These are phyloP conservation scores for Bombyx huttoni DNA, from an alignment of 2,888 invertebrate species.

Conservation along the genomic window DNA sequence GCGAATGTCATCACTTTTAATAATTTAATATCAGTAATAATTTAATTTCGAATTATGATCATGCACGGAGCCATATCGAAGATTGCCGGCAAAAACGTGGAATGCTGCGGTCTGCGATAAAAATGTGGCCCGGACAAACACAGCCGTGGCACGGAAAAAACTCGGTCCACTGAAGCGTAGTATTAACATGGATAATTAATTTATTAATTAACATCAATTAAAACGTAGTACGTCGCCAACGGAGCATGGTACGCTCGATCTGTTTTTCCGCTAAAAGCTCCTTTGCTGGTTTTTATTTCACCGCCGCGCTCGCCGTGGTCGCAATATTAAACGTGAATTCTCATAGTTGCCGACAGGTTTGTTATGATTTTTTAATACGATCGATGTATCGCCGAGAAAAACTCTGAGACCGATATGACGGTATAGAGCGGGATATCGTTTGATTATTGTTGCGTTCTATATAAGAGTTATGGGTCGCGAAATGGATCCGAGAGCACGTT, in stretches of 20 bases:
- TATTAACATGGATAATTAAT: conserved; percentile 67
- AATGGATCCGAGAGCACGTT: conserved; percentile 18
- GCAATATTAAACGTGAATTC: conserved; percentile 32
- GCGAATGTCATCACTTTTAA: conserved; percentile 20
- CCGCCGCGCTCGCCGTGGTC: conserved; percentile 34
- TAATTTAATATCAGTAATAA: conserved; percentile 20
- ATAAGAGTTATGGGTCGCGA: conserved; percentile 18
- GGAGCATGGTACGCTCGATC: conserved; percentile 39
- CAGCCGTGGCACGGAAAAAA: conserved; percentile 42
- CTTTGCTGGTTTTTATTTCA: conserved; percentile 28
- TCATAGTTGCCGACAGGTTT: conserved; percentile 30
- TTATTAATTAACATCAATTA: conserved; percentile 69
- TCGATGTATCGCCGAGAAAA: conserved; percentile 19
- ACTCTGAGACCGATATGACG: conserved; percentile 18
- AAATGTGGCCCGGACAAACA: conserved; percentile 41
- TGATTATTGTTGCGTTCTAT: conserved; percentile 28
- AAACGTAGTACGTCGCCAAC: conserved; percentile 43
- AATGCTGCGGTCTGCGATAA: conserved; percentile 37
- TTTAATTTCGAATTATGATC: conserved; percentile 44
- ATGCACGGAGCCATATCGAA: conserved; percentile 28
- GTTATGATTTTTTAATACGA: conserved; percentile 29
- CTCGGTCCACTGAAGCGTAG: conserved; percentile 44
- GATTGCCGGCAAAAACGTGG: conserved; percentile 35
- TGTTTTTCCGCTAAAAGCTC: conserved; percentile 46
- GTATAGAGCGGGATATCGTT: conserved; percentile 27